Conservation (phyloP, 1,140 invertebrate species). For the Megathymus violae region DNA sequence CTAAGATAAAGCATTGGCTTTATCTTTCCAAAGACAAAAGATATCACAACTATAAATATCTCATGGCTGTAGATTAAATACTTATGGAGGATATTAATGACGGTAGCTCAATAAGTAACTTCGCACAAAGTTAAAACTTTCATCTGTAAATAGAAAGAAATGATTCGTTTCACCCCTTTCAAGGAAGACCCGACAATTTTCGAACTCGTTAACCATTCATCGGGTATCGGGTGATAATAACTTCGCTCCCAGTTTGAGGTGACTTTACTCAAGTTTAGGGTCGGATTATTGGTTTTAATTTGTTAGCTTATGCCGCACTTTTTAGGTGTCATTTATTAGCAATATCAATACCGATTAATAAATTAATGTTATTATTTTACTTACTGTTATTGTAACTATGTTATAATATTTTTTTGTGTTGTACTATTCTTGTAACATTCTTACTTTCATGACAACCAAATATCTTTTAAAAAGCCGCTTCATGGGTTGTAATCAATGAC, state of each 20-base stretch:
- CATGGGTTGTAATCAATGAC: no score
- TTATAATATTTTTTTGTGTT: no score
- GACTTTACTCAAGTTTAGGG: constrained; percentile 30
- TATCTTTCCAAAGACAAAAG: no score
- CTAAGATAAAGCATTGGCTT: no score
- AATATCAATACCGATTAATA: constrained; percentile 21
- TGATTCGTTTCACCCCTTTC: constrained; percentile 32
- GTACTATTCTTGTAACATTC: no score
- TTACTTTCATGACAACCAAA: no score
- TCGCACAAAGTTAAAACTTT: neutral
- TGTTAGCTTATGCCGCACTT: constrained; percentile 29
- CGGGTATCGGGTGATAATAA: constrained; percentile 63
- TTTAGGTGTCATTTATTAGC: constrained; percentile 23
- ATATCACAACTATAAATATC: no score
- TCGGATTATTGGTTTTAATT: constrained; percentile 38
- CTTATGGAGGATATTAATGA: neutral
- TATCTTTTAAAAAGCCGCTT: no score
- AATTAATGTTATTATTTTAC: no score
- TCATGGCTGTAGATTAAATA: no score
- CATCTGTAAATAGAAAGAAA: constrained; percentile 29
- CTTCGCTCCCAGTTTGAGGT: constrained; percentile 41
- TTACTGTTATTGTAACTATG: no score
- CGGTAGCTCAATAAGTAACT: neutral
- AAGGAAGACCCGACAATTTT: constrained; percentile 63
- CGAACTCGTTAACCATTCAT: constrained; percentile 64